These are phyloP conservation scores for Crenuchus spilurus DNA, from an alignment of 2,797 vertebrate species.

Conservation along the genomic window DNA sequence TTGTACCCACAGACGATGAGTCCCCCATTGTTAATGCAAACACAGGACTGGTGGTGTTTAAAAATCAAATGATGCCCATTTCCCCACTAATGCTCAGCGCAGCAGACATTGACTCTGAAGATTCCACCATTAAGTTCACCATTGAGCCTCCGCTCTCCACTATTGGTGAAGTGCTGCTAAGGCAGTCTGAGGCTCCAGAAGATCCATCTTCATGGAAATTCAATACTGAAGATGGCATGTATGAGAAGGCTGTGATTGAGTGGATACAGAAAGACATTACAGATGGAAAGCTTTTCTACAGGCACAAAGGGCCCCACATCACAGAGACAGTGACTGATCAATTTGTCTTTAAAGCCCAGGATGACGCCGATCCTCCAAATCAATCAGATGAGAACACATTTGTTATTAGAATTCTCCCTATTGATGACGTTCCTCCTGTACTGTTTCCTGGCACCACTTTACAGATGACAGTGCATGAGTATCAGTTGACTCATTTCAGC, in stretches of 20 bases:
- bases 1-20: slow-evolving; percentile 93
- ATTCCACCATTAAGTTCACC: slow-evolving; percentile 86
- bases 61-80: slow-evolving; percentile 86
- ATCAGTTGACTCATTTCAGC: slow-evolving; percentile 85
- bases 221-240: slow-evolving; percentile 77
- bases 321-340: slow-evolving; percentile 84
- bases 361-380: slow-evolving; percentile 94
- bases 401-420: slow-evolving; percentile 82
- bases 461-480: slow-evolving; percentile 89
- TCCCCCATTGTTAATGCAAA: slow-evolving; percentile 91
- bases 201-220: slow-evolving; percentile 85
- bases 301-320: slow-evolving; percentile 86
- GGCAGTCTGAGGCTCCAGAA: slow-evolving; percentile 86
- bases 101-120: slow-evolving; percentile 92
- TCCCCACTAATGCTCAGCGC: slow-evolving; percentile 85
- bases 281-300: slow-evolving; percentile 88
- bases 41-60: slow-evolving; percentile 87
- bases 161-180: slow-evolving; percentile 82
- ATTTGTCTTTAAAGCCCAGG: slow-evolving; percentile 88
- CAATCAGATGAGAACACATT: slow-evolving; percentile 83
- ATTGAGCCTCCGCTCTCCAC: slow-evolving; percentile 77
- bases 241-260: slow-evolving; percentile 87
- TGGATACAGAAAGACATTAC: slow-evolving; percentile 92
- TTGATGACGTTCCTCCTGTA: slow-evolving; percentile 89
- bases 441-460: slow-evolving; percentile 85